A percentile compares a stretch with the other conserved stretches of the same genome.
phyloP scores from a whole-genome alignment of 2,113 vertebrate species.

The Rafetus swinhoei region DNA sequence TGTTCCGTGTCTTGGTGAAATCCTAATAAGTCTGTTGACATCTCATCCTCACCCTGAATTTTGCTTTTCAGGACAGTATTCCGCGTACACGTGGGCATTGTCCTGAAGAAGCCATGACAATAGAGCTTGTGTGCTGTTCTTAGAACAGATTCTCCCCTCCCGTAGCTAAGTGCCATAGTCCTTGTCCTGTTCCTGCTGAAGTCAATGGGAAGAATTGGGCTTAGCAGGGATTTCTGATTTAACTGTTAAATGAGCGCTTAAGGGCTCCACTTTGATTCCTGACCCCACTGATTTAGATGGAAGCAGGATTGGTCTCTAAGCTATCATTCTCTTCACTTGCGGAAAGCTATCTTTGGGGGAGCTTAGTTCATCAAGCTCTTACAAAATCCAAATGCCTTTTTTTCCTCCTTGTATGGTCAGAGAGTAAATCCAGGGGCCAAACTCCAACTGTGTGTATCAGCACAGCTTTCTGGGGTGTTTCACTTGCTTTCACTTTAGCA shows the following conservation, averaged over 20 bases:
- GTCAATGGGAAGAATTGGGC: not conserved
- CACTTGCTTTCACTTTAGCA: not conserved
- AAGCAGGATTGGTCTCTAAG: not conserved
- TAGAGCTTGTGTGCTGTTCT: not conserved
- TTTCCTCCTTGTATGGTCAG: not conserved
- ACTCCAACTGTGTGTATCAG: not conserved
- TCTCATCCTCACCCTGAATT: fast-evolving
- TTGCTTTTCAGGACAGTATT: fast-evolving
- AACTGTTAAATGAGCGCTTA: not conserved
- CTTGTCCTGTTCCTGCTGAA: not conserved
- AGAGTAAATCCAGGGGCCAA: not conserved
- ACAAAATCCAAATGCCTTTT: not conserved
- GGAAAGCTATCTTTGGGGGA: not conserved
- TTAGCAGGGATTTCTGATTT: not conserved
- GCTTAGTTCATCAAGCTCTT: not conserved
- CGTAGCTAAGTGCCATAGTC: not conserved
- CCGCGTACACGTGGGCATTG: not conserved
- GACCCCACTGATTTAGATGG: not conserved
- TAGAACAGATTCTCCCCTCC: not conserved
- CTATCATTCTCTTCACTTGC: not conserved
- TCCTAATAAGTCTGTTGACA: not conserved
- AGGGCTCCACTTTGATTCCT: not conserved
- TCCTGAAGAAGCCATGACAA: not conserved
- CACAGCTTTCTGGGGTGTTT: not conserved
- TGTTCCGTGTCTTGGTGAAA: fast-evolving